Percentiles rank a stretch among this genome's conserved stretches.
These are phyloP conservation scores for Hermodice carunculata DNA, from an alignment of 2,888 invertebrate species.

Conservation along the genomic window DNA sequence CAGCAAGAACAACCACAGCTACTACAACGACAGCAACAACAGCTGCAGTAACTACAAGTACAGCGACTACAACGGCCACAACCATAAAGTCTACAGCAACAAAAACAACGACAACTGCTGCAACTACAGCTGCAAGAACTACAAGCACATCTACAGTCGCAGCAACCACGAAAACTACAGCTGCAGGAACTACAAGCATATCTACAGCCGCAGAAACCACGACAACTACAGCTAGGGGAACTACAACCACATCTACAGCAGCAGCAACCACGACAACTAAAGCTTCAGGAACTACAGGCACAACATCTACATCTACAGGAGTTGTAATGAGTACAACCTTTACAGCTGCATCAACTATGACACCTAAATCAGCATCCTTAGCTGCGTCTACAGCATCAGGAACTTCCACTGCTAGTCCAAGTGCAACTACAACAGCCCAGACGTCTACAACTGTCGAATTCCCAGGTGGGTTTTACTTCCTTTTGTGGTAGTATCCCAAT, in stretches of 20 bases:
- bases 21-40: not conserved
- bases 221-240: not conserved
- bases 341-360: not conserved
- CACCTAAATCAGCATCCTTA: too few relatives aligned
- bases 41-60: not conserved
- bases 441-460: too few relatives aligned
- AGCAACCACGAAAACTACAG: not conserved
- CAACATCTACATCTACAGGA: not conserved
- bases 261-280: not conserved
- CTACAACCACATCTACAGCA: not conserved
- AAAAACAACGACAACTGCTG: not conserved
- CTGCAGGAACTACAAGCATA: not conserved
- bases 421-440: too few relatives aligned
- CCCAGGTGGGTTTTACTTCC: too few relatives aligned
- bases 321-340: not conserved
- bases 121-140: not conserved
- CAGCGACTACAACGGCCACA: not conserved
- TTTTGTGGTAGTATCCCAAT: too few relatives aligned
- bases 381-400: too few relatives aligned
- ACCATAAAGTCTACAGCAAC: not conserved
- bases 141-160: constrained; percentile 1
- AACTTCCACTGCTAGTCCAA: too few relatives aligned
- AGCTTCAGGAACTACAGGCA: not conserved
- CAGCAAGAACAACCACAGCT: not conserved
- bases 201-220: not conserved